Conservation (phyloP, 2,113 vertebrate species). For the Paralichthys olivaceus region DNA sequence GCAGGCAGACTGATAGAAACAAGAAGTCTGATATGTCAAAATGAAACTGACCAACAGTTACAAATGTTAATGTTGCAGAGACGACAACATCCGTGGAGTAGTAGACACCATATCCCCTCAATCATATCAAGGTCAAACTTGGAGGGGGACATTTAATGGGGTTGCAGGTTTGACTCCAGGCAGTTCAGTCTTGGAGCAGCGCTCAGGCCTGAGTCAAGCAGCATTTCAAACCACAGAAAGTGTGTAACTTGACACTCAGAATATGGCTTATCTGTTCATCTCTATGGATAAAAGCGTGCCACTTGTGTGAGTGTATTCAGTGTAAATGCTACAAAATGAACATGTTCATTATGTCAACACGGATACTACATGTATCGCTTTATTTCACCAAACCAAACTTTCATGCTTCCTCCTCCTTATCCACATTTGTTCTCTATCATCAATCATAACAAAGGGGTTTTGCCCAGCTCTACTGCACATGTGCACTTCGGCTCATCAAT, state of each 20-base stretch:
- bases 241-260: conserved; percentile 49
- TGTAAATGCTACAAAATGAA: not conserved
- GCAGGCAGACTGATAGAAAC: too few relatives aligned
- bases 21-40: too few relatives aligned
- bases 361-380: not conserved
- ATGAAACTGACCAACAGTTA: too few relatives aligned
- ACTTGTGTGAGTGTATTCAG: not conserved
- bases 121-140: not conserved
- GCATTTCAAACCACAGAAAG: conserved; percentile 29
- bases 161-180: conserved; percentile 2
- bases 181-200: conserved; percentile 26
- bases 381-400: not conserved
- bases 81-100: not conserved
- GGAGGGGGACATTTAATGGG: conserved; percentile 10
- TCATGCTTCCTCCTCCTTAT: not conserved
- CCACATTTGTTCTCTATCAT: not conserved
- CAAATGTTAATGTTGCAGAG: not conserved
- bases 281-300: conserved; percentile 11
- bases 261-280: conserved; percentile 56
- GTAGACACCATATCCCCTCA: not conserved
- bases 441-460: not conserved
- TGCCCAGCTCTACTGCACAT: too few relatives aligned
- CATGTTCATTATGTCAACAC: not conserved
- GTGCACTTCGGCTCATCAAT: not conserved
- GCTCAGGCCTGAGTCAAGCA: conserved; percentile 44